Base-by-base conservation (phyloP, 2,797 vertebrate genomes). In the Champsocephalus esox region DNA sequence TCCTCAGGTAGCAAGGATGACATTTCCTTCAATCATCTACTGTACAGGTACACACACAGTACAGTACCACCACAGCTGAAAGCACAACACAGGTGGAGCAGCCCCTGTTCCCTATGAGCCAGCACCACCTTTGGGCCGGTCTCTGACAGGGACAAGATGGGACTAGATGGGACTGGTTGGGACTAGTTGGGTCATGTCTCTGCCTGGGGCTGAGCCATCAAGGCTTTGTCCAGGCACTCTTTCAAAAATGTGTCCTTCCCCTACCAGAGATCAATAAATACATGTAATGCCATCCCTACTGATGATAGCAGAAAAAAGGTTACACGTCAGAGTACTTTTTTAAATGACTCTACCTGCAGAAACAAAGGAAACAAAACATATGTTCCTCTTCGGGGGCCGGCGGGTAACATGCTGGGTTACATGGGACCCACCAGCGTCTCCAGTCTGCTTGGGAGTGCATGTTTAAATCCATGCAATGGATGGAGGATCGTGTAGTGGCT, bases 171-270 rank as follows among this genome's bases (percentile, higher is more conserved):
- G n/a, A n/a, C n/a, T n/a, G n/a, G n/a, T n/a, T n/a, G n/a, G n/a
- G n/a, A n/a, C n/a, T n/a, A n/a, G n/a, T 8, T 14, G 9, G 16
- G 54, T 32, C 55, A 48, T 41, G 46, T 19, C 32, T 11, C 38
- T 44, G 21, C 21, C 12, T 44, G 24, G 9, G 7, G 12, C 59
- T 46, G 49, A 24, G 34, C 16, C 28, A 44, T 49, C 21, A 61
- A 46, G 45, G 45, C 21, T 9, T 44, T 60, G 28, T 10, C 3
- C 43, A 8, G 34, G 17, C 12, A 43, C 12, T 4, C 34, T 5
- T 50, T 69, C 45, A 70, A 65, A 43, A 45, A 51, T 50, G 5
- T 70, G 10, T 13, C n/a, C 24, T 51, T 76, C 66, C 38, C 41
- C 12, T n/a, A n/a, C n/a, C n/a, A 28, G 12, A 50, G 43, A 28